phyloP scores from a whole-genome alignment of 2,113 vertebrate species.

The Condylura cristata region DNA sequence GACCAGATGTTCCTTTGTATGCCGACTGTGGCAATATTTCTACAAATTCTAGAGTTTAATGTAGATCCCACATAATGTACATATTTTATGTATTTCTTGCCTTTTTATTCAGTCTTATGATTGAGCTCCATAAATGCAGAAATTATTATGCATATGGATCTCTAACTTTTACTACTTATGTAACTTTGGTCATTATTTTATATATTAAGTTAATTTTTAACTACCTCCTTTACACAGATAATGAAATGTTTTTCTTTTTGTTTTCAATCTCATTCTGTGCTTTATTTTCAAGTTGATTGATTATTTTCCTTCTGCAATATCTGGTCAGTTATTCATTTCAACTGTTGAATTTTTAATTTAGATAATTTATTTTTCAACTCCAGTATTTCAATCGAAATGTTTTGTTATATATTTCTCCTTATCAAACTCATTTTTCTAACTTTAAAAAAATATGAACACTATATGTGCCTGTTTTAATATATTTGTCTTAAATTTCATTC shows the following conservation, averaged over 20 bases:
- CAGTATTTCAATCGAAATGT: not conserved
- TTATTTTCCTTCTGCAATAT: not conserved
- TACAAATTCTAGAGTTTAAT: not conserved
- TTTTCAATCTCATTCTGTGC: not conserved
- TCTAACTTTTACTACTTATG: not conserved
- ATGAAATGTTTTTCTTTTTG: not conserved
- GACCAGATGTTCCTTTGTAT: not conserved
- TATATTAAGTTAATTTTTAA: not conserved
- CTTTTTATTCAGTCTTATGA: not conserved
- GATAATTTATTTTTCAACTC: not conserved
- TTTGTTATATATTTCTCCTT: not conserved
- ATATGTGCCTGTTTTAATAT: not conserved
- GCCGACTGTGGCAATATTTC: not conserved
- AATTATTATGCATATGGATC: not conserved
- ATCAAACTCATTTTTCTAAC: not conserved
- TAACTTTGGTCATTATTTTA: not conserved
- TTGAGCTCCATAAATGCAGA: not conserved
- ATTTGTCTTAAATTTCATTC: not conserved
- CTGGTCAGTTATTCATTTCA: not conserved
- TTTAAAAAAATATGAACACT: not conserved
- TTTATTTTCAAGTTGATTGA: not conserved
- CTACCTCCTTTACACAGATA: not conserved
- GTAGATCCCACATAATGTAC: not conserved
- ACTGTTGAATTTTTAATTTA: not conserved
- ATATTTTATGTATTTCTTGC: not conserved